Evolutionary conservation across 2,888 invertebrate species (phyloP), one percentile per base, ranked within the genome.

Genomic region (Ochropleura leucogaster): DNA sequence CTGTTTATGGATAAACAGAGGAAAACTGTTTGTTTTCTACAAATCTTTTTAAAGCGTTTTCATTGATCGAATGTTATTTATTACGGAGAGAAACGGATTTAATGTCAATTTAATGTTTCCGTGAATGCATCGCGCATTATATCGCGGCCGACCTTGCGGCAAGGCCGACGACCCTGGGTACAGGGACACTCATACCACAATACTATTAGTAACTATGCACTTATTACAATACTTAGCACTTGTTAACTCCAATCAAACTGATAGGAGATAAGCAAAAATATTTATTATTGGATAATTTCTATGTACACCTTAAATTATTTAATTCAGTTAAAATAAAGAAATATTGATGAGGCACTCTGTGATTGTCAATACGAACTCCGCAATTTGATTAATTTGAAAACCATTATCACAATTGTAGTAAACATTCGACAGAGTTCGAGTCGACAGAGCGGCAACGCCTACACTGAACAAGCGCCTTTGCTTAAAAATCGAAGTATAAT

Each of bases 41-140:
- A 30, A 44, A 14, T 20, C 0, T 20, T 60, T 16, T 6, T 7
- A 46, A 20, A 46, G 40, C 14, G 0, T 44, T n/a, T 60, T 16
- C 8, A 72, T 68, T 71, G 46, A 30, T 20, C 5, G 12, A 59
- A 30, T 69, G 6, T 7, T 49, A 20, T 40, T 46, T 12, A 30
- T 49, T 62, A 73, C 42, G 62, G 4, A 62, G 46, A 3, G 30
- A 30, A 46, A 46, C 46, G 40, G 30, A 64, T 74, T 30, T 74
- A 57, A 75, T 59, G 74, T 44, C 57, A 40, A 42, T 51, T 64
- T 49, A 64, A 74, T 74, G 44, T 74, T 64, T 74, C 40, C 44
- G 57, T 75, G 49, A 75, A 75, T 51, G 44, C 57, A 75, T 16
- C 49, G 49, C 30, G 63, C 76, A 59, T 75, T 57, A 57, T 46